Conservation (phyloP, 1,140 invertebrate genomes). For the Pseudomyrmex flavicornis region DNA sequence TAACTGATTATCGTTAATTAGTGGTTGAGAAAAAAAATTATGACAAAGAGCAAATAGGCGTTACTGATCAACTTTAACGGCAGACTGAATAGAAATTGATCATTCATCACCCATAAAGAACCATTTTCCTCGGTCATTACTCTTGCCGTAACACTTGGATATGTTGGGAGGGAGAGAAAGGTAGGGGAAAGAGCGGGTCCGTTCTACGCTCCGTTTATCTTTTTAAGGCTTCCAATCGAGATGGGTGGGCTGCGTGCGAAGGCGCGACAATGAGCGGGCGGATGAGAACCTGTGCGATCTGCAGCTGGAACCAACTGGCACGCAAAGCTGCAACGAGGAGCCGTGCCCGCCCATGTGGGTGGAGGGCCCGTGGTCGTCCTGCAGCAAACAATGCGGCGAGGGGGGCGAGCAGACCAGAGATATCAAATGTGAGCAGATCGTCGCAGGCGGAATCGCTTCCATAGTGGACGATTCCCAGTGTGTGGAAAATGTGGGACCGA, state of each 20-base stretch:
- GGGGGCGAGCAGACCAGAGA: constrained; percentile 89
- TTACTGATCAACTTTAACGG: not conserved
- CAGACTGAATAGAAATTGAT: not conserved
- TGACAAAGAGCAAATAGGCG: too few relatives aligned
- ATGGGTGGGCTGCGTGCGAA: constrained; percentile 90
- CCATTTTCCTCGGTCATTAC: not conserved
- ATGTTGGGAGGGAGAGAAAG: not conserved
- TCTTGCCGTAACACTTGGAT: not conserved
- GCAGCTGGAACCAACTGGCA: constrained; percentile 88
- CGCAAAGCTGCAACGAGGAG: constrained; percentile 90
- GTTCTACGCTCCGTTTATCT: constrained; percentile 6
- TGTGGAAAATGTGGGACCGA: constrained; percentile 87
- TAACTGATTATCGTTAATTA: too few relatives aligned
- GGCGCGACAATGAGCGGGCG: constrained; percentile 88
- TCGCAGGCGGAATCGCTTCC: constrained; percentile 87
- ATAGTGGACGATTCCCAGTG: constrained; percentile 92
- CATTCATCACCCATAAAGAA: not conserved
- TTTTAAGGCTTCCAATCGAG: constrained; percentile 89
- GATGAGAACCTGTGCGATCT: constrained; percentile 92
- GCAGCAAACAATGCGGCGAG: constrained; percentile 92
- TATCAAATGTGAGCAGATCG: constrained; percentile 92
- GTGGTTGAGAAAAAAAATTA: too few relatives aligned
- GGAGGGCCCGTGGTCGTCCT: constrained; percentile 92
- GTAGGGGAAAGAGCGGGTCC: not conserved
- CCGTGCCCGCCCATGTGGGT: constrained; percentile 95